These are phyloP conservation scores for Dasyurus viverrinus DNA, from an alignment of 2,113 vertebrate species.

Conservation along the genomic window DNA sequence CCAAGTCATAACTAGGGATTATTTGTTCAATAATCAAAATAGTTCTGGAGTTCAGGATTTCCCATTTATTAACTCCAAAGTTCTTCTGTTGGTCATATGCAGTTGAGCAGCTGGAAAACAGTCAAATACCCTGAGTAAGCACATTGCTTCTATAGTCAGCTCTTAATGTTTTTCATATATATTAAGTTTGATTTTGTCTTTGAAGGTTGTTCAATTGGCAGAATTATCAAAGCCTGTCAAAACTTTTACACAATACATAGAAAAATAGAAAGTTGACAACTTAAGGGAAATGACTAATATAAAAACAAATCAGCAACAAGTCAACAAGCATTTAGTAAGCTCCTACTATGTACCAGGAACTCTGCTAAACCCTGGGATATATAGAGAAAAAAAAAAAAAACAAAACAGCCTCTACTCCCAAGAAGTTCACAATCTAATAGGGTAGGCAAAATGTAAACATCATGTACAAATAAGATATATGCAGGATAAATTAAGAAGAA, in stretches of 20 bases:
- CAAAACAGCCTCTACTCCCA: not conserved
- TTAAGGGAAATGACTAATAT: not conserved
- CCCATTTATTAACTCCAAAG: not conserved
- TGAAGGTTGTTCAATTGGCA: not conserved
- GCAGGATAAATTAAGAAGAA: not conserved
- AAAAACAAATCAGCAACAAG: not conserved
- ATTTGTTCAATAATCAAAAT: not conserved
- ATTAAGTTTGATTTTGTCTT: not conserved
- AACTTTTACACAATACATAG: not conserved
- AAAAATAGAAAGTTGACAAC: not conserved
- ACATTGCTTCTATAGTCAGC: not conserved
- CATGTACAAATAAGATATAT: not conserved
- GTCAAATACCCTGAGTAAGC: not conserved
- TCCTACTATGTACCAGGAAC: not conserved
- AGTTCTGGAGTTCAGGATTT: not conserved
- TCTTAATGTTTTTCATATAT: not conserved
- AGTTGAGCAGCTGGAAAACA: not conserved
- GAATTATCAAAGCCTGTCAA: not conserved
- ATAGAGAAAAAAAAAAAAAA: too few relatives aligned
- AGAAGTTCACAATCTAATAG: not conserved
- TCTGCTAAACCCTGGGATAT: not conserved
- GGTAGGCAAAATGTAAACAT: not conserved
- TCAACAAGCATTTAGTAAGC: not conserved
- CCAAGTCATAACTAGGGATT: not conserved
- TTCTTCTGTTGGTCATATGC: not conserved